Evolutionary conservation across 2,888 invertebrate species (phyloP).

Genomic region (Glyphotaelius pellucidus): DNA sequence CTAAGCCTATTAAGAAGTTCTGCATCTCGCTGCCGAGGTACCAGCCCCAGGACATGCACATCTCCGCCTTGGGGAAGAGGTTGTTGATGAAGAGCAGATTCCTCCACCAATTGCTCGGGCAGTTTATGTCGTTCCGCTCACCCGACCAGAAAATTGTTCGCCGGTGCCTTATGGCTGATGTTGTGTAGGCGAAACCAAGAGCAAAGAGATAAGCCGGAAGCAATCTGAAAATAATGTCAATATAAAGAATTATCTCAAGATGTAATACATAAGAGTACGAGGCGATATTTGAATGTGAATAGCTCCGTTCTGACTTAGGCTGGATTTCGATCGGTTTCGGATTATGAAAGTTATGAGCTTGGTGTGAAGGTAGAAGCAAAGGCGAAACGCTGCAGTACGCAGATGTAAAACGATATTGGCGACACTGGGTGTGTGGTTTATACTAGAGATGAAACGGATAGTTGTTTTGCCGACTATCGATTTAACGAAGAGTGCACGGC

Average conservation of each 20-base stretch:
- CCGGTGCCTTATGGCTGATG: slow-evolving; percentile 70
- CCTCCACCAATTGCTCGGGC: slow-evolving; percentile 76
- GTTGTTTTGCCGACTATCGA: too few species aligned
- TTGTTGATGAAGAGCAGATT: slow-evolving; percentile 68
- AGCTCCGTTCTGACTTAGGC: too few species aligned
- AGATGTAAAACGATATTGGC: too few species aligned
- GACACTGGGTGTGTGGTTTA: too few species aligned
- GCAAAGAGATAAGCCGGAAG: slow-evolving; percentile 73
- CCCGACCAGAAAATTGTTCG: slow-evolving; percentile 70
- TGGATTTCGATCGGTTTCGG: too few species aligned
- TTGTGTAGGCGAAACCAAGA: slow-evolving; percentile 71
- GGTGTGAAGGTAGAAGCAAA: too few species aligned
- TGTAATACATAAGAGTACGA: too few species aligned
- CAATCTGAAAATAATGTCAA: slow-evolving; percentile 69
- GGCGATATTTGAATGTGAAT: too few species aligned
- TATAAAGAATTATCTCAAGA: background rate
- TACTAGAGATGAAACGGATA: too few species aligned
- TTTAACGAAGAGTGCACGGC: too few species aligned
- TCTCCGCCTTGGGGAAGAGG: slow-evolving; percentile 67
- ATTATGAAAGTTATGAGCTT: too few species aligned
- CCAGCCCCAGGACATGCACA: slow-evolving; percentile 74
- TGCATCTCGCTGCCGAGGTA: slow-evolving; percentile 67
- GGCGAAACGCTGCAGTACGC: too few species aligned
- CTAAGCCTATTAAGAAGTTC: slow-evolving; percentile 43
- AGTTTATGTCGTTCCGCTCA: slow-evolving; percentile 71